Base-by-base conservation (phyloP, 2,113 vertebrate genomes). In the Triplophysa siluroides region DNA sequence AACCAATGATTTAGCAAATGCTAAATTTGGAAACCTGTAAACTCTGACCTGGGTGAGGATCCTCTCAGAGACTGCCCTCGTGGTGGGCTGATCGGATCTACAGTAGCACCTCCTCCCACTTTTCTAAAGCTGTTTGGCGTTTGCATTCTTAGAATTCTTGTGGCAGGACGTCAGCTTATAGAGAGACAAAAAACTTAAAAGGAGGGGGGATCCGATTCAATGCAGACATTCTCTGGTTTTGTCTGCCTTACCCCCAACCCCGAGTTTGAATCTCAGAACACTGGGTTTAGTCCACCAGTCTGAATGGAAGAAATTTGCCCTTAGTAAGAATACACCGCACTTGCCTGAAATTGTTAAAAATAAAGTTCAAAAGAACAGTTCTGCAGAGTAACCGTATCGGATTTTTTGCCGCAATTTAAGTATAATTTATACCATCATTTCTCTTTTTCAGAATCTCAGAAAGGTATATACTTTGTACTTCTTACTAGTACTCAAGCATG, bases 121-220 rank as follows among this genome's bases (percentile, higher is more conserved):
- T 41, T 84, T 79, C 69, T 38, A 80, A 29, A 76, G 52, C 47
- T 60, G 41, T 80, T 80, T 72, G 68, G 67, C 78, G 71, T 78
- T 82, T 58, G 18, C 85, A 87, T 88, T 87, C 87, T 58, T 26
- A 5, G 58, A 12, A 88, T 88, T 87, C 85, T 79, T 87, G 78
- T 63, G 68, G 73, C 77, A 85, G 80, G 77, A 88, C 73, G 85
- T 88, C 83, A 85, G 72, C 74, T 68, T 18, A 63, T 23, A 26
- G 67, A 62, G 65, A 60, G 61, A 79, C 78, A 80, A 78, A 83
- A 79, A 63, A 56, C 11, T 3, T 45, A n/a, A 67, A 24, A 50
- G 58, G 33, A 52, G 33, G 65, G 45, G 70, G n/a, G 10, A 69
- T 47, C n/a, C 45, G 19, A 56, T 66, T n/a, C 19, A 21, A 50